Evolutionary conservation across 2,113 vertebrate genomes (phyloP).

Genomic region (Halichoeres trimaculatus): DNA sequence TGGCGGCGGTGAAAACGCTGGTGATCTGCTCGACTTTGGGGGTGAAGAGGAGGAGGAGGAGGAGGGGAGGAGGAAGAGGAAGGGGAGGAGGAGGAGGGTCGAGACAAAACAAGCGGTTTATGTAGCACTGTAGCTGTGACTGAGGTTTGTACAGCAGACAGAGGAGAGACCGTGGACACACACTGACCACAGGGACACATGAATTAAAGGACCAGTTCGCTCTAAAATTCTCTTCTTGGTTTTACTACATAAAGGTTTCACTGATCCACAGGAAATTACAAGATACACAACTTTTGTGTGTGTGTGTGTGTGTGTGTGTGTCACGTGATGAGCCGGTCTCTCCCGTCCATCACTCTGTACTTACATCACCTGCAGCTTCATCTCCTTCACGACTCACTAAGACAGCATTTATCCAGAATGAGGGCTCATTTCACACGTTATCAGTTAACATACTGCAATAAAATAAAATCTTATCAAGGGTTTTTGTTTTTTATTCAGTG

Average conservation of each 20-base stretch:
- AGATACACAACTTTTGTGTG: no score
- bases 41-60: conserved; percentile 80
- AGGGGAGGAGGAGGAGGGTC: conserved; percentile 91
- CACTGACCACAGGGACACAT: conserved; percentile 14
- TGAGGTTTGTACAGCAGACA: conserved; percentile 80
- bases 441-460: no score
- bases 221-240: neutral
- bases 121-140: conserved; percentile 88
- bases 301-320: conserved; percentile 16
- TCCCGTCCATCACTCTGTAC: conserved; percentile 71
- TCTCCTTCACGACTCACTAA: conserved; percentile 76
- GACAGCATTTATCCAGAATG: conserved; percentile 63
- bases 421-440: neutral
- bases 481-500: no score
- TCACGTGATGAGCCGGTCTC: conserved; percentile 47
- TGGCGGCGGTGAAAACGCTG: conserved; percentile 97
- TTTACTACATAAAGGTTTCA: no score
- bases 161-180: conserved; percentile 85
- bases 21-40: conserved; percentile 99
- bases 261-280: no score
- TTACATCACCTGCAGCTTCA: conserved; percentile 78
- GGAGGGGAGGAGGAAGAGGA: neutral
- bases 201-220: conserved; percentile 7
- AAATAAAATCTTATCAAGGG: no score
- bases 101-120: conserved; percentile 99